Base-by-base conservation (phyloP, 2,888 invertebrate species). In the Himalopsyche anomala region DNA sequence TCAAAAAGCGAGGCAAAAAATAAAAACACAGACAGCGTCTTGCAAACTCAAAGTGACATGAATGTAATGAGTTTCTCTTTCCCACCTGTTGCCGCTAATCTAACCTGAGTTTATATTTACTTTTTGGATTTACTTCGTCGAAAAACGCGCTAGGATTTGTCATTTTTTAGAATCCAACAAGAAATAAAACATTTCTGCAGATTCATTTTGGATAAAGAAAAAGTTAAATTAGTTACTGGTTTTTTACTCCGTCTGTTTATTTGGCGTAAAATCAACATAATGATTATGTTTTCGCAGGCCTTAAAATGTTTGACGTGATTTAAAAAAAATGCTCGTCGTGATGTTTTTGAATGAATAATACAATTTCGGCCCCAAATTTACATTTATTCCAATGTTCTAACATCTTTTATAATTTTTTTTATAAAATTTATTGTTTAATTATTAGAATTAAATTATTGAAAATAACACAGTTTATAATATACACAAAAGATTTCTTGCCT, bases 1-100 rank as follows among this genome's bases (percentile, higher is more conserved):
- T 62, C 62, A 62, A 62, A 62, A 62, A 62, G 62, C 62, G 11
- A 62, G 62, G 19, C n/a, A 62, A 62, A 62, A 62, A 19, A 56
- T n/a, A n/a, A 5, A 56, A 62, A 62, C 8, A 62, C n/a, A 62
- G 28, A 62, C 62, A 51, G 15, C 11, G 19, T 62, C 51, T 62
- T 62, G 62, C 62, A 62, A 62, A 62, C 28, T 62, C 62, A 62
- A 62, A 69, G 51, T 79, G 85, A 85, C 85, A 81, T 62, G 82
- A 38, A 51, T 85, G 83, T 85, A 85, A 85, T 82, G 82, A 85
- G 85, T 79, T 85, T 85, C 82, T 54, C 85, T 69, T 82, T 82
- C 45, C 79, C 85, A 85, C 85, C 85, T 85, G 85, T 85, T 85
- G 85, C 74, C 79, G 82, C 82, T 85, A 85, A 85, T 85, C 82